phyloP scores from a whole-genome alignment of 2,888 invertebrate genomes.

The Cylindroiulus punctatus region DNA sequence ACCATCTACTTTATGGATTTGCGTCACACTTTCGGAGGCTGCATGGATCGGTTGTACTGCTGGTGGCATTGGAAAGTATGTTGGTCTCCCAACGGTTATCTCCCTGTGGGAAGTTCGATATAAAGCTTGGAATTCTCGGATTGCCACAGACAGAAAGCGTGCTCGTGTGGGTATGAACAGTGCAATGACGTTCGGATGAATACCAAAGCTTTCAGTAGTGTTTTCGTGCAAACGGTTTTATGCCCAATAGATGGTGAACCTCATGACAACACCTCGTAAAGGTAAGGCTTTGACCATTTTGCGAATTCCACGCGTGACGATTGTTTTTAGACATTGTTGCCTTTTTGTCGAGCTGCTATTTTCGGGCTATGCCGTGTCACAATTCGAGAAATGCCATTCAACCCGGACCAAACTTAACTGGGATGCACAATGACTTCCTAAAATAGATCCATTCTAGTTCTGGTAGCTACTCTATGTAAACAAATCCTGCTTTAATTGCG shows the following conservation, averaged over 20 bases:
- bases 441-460: neutral
- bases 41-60: neutral
- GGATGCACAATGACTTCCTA: neutral
- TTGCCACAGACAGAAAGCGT: neutral
- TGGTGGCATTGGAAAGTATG: neutral
- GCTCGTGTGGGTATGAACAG: neutral
- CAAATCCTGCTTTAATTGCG: neutral
- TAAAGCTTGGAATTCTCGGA: neutral
- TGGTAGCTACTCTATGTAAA: neutral
- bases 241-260: neutral
- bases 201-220: neutral
- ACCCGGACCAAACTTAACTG: neutral
- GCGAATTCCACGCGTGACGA: neutral
- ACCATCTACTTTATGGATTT: conserved; percentile 15
- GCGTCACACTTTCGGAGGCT: neutral
- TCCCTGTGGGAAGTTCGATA: neutral
- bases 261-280: neutral
- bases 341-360: neutral
- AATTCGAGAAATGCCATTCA: neutral
- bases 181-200: neutral
- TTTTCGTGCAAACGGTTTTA: neutral
- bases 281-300: neutral
- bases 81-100: neutral
- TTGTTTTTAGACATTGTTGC: neutral
- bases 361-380: neutral